Base-by-base conservation (phyloP, 2,888 invertebrate species). In the Phragmatobia fuliginosa region DNA sequence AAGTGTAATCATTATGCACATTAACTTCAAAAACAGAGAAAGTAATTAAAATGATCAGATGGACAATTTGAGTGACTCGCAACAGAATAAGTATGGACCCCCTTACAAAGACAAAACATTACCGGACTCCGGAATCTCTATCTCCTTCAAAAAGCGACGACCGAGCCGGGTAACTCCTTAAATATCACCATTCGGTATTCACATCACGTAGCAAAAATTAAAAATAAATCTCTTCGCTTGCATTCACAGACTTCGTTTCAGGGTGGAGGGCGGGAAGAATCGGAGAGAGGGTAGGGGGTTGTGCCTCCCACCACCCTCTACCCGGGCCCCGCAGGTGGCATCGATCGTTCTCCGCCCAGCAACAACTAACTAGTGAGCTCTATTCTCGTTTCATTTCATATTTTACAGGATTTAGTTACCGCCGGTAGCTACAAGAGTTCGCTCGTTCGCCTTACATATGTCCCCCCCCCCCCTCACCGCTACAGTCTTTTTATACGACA, bases 291-390 rank as follows among this genome's bases (percentile, higher is more conserved):
- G 56, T 25, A 56, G 64, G 36, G 65, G 10, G 62, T 21, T 52
- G 41, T 2, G 64, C 8, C 32, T 32, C 31, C 31, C 41, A 66
- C 60, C 64, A 10, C 52, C 66, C 69, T 63, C 73, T 58, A 70
- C 65, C 66, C 66, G 8, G 60, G 32, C 67, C 71, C 72, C 41
- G 58, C 77, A 80, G 84, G 81, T 80, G 78, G 73, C 80, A 85
- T 85, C 83, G 87, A 85, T 84, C 86, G 80, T 70, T 52, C 68
- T 70, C 76, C 81, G 83, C 85, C 83, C 78, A 71, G 82, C 73
- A 78, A 79, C 85, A 80, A 85, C 84, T 82, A 81, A 71, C 72
- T 68, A 72, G 74, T 75, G 62, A 38, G 60, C 68, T 68, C 71
- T 75, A 74, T 73, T 74, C 73, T 69, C 72, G 67, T 73, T 67